Evolutionary conservation across 2,113 vertebrate genomes (phyloP).

Genomic region (Myocastor coypus): DNA sequence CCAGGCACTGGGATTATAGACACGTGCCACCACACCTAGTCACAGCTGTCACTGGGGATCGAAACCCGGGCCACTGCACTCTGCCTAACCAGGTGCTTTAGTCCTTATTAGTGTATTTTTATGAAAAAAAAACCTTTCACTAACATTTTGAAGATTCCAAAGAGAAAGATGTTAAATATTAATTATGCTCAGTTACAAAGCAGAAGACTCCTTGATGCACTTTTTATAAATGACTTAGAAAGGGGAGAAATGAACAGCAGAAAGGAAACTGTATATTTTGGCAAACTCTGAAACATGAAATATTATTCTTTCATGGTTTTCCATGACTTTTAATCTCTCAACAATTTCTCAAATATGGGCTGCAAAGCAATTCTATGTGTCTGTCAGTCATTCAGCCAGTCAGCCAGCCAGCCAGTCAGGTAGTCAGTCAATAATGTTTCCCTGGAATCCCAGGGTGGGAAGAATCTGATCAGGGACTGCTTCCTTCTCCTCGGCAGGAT

Average conservation of each 20-base stretch:
- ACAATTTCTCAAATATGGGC: slow-evolving; percentile 67
- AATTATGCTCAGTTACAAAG: slow-evolving; percentile 58
- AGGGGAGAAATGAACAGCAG: slow-evolving; percentile 69
- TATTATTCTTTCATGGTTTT: slow-evolving; percentile 72
- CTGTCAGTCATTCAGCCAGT: slow-evolving; percentile 8
- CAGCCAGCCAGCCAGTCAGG: background rate
- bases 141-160: slow-evolving; percentile 53
- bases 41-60: too few relatives aligned
- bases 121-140: background rate
- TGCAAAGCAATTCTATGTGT: slow-evolving; percentile 70
- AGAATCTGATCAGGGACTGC: background rate
- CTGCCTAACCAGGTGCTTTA: too few relatives aligned
- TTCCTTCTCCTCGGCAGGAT: slow-evolving; percentile 44
- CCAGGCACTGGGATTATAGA: too few relatives aligned
- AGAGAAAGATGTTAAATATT: slow-evolving; percentile 59
- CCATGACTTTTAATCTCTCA: slow-evolving; percentile 68
- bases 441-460: slow-evolving; percentile 54
- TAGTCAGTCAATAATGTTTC: slow-evolving; percentile 59
- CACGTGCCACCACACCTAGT: too few relatives aligned
- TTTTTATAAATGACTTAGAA: slow-evolving; percentile 57
- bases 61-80: too few relatives aligned
- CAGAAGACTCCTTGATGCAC: slow-evolving; percentile 61
- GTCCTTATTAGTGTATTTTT: background rate
- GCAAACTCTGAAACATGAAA: slow-evolving; percentile 62
- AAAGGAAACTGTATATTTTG: slow-evolving; percentile 75